Evolutionary conservation across 2,797 vertebrate species (phyloP).

Genomic region (Eupleurogrammus muticus): DNA sequence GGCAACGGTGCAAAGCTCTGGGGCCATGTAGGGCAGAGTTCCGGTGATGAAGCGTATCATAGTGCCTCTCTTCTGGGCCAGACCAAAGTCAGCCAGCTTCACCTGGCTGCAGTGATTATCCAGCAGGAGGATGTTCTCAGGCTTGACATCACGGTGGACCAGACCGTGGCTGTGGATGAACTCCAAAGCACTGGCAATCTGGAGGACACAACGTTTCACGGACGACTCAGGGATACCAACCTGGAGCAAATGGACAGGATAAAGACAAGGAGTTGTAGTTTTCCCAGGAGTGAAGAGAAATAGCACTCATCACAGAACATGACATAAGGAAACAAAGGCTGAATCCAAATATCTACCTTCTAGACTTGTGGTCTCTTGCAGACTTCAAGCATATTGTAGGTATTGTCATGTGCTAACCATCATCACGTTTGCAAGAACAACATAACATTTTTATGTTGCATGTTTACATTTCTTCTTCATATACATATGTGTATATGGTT

Average conservation of each 20-base stretch:
- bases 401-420: no score
- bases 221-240: constrained; percentile 85
- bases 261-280: neutral
- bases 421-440: no score
- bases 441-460: no score
- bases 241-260: constrained; percentile 57
- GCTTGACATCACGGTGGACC: constrained; percentile 88
- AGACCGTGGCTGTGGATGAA: constrained; percentile 86
- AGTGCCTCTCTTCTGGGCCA: constrained; percentile 86
- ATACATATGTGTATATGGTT: no score
- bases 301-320: neutral
- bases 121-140: constrained; percentile 87
- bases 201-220: constrained; percentile 85
- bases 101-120: constrained; percentile 83
- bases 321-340: neutral
- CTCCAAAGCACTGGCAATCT: constrained; percentile 86
- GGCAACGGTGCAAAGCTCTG: constrained; percentile 84
- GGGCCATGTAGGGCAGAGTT: constrained; percentile 87
- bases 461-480: no score
- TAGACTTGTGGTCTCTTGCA: no score
- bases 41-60: constrained; percentile 83
- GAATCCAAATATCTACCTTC: neutral
- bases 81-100: constrained; percentile 88
- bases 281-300: no score
- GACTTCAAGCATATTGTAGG: no score